A percentile compares a stretch with the other conserved stretches of the same genome.
Conservation (phyloP, 2,797 vertebrate genomes). For the Myotis myotis region DNA sequence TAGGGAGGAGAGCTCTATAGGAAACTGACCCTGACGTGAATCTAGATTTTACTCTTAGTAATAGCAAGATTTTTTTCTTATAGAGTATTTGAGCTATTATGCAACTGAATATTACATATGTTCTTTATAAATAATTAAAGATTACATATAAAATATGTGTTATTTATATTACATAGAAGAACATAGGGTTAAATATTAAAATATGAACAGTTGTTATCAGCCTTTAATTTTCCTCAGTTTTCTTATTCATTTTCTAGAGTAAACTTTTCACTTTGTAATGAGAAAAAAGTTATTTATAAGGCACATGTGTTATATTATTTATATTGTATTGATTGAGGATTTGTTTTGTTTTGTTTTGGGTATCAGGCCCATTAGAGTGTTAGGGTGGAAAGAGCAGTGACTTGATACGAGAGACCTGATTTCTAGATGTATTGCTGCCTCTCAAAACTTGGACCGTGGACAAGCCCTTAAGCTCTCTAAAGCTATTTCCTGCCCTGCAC, state of each 20-base stretch:
- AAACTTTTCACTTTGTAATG: background rate
- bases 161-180: background rate
- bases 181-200: conserved; percentile 37
- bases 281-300: background rate
- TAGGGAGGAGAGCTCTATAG: background rate
- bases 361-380: background rate
- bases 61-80: background rate
- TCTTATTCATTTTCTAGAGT: conserved; percentile 31
- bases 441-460: background rate
- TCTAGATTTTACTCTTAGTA: conserved; percentile 13
- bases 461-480: background rate
- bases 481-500: background rate
- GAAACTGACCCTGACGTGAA: background rate
- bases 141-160: background rate
- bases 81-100: background rate
- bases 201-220: background rate
- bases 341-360: background rate
- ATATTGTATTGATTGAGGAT: background rate
- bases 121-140: background rate
- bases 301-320: background rate
- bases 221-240: conserved; percentile 26
- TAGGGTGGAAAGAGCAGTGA: background rate
- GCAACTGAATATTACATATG: background rate
- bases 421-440: background rate
- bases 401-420: background rate